Evolutionary conservation across 1,140 invertebrate species (phyloP), one percentile per base, ranked within the genome.

Genomic region (Pachypsylla venusta): DNA sequence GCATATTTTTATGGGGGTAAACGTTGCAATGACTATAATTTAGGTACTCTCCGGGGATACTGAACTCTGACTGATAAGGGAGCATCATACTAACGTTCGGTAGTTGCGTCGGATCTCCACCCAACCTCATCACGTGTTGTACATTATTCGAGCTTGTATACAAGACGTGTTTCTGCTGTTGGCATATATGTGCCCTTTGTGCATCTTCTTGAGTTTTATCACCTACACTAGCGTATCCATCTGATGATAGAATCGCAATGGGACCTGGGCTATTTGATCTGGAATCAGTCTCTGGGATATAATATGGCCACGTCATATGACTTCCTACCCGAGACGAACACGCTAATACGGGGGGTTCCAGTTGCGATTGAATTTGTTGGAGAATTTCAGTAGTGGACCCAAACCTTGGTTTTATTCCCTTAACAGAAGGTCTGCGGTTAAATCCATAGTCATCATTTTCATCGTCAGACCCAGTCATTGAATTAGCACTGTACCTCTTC

Each of bases 391-490:
- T 83, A 0, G 85, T 87, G 0, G 83, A 81, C 25, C 85, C 84
- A 53, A 87, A 83, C 30, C 84, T 75, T 0, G 80, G 79, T 64
- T 82, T 82, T 30, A 84, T 84, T 0, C 82, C 83, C 0, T 87
- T 76, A 1, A 93, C 89, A 0, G 87, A 87, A 0, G 89, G 89
- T 7, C 89, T 74, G n/a, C 85, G 76, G 65, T 87, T 85, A 69
- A 93, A 92, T 3, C 88, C 89, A 62, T 92, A 91, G 65, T 91
- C 87, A 62, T 91, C 89, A 61, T 87, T 78, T 66, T 91, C 88
- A 59, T 88, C 82, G 59, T 84, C 79, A 60, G 73, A 75, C 25
- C 63, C 63, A 20, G 60, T 42, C 20, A 57, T 53, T 56, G 71
- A 74, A 2, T 57, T 1, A 2, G 58, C 63, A 55, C 56, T 64